A percentile compares a stretch with the other conserved stretches of the same genome.
phyloP scores from a whole-genome alignment of 2,888 invertebrate genomes.

The Labia minor region DNA sequence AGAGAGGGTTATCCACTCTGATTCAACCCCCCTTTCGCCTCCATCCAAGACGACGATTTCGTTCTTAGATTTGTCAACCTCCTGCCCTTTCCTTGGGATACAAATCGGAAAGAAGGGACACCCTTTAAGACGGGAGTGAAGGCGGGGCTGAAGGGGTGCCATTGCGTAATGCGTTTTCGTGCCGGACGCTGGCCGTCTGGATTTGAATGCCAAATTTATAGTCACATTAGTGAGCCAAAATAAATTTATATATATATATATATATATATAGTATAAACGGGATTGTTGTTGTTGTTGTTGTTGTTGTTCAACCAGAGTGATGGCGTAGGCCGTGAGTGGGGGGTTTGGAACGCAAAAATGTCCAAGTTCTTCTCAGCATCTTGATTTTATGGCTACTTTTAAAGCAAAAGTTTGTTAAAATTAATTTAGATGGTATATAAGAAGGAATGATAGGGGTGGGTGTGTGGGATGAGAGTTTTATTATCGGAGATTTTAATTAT shows the following conservation, averaged over 20 bases:
- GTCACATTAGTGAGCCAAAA: constrained; percentile 8
- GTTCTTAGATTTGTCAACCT: constrained; percentile 8
- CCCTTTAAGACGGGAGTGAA: neutral
- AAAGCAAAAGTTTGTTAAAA: constrained; percentile 13
- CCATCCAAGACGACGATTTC: neutral
- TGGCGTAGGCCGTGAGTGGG: too few relatives aligned
- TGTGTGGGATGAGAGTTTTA: neutral
- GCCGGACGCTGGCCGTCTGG: neutral
- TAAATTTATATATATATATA: constrained; percentile 1
- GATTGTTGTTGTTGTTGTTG: neutral
- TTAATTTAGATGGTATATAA: constrained; percentile 4
- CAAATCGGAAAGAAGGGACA: neutral
- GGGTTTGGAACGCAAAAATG: neutral
- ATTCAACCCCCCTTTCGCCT: neutral
- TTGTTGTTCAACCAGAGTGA: too few relatives aligned
- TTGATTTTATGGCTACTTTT: constrained; percentile 2
- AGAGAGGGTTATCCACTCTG: neutral
- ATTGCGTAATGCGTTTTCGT: neutral
- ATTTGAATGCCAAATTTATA: constrained; percentile 2
- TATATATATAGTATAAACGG: neutral
- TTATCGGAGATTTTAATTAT: constrained; percentile 2
- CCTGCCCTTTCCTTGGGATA: neutral
- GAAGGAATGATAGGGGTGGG: neutral
- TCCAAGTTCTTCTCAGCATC: neutral
- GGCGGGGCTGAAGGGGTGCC: too few relatives aligned